Percentiles rank a stretch among this genome's conserved stretches.
Conservation (phyloP, 2,797 vertebrate species). For the Uromys caudimaculatus region DNA sequence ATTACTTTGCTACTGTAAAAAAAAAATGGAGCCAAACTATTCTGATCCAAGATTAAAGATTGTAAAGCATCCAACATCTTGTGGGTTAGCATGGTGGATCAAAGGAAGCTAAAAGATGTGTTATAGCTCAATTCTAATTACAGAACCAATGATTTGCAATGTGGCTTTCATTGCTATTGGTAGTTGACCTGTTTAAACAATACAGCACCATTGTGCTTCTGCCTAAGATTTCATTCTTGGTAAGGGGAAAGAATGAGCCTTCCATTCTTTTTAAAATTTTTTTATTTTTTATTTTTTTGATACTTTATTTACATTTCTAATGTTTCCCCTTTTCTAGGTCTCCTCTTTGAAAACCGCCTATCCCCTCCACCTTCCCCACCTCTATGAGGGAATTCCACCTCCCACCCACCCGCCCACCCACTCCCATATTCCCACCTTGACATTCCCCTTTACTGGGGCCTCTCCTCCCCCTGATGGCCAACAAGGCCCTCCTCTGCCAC, state of each 20-base stretch:
- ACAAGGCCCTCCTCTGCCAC: too few species aligned
- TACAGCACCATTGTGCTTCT: not conserved
- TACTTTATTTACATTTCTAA: too few species aligned
- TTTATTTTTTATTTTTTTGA: too few species aligned
- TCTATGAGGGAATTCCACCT: too few species aligned
- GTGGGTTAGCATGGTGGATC: not conserved
- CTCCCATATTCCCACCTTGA: too few species aligned
- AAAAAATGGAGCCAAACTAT: conserved; percentile 1
- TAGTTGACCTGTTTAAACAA: not conserved
- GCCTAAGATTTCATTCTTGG: not conserved
- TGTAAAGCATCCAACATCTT: not conserved
- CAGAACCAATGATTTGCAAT: not conserved
- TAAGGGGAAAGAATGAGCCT: not conserved
- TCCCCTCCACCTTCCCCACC: too few species aligned
- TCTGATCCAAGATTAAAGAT: conserved; percentile 3
- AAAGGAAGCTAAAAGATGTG: conserved; percentile 33
- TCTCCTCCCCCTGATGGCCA: too few species aligned
- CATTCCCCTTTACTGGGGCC: too few species aligned
- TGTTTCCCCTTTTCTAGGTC: too few species aligned
- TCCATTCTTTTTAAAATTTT: too few species aligned
- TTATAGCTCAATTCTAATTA: not conserved
- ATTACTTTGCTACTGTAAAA: conserved; percentile 64
- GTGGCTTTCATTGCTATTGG: not conserved
- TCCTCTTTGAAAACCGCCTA: too few species aligned
- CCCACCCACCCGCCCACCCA: too few species aligned